Base-by-base conservation (phyloP, 2,888 invertebrate species). In the Argyresthia goedartella region DNA sequence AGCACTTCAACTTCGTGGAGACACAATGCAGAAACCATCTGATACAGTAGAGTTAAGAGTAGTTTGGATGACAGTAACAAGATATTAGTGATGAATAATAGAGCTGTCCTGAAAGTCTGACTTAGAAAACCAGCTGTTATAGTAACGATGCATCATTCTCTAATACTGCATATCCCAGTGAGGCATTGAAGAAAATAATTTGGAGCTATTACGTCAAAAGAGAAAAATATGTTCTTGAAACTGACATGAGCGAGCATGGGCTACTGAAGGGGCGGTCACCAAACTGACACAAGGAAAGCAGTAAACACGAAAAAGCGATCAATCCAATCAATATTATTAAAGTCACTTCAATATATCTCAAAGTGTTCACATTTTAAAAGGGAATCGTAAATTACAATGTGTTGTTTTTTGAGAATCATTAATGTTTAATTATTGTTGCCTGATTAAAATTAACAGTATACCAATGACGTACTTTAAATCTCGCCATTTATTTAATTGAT, bases 231-330 rank as follows among this genome's bases (percentile, higher is more conserved):
- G 73, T 76, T 72, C 64, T 77, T 73, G 76, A 53, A 50, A 52
- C 15, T 50, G 50, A 76, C 69, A 82, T 81, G 86, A 84, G 78
- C 84, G 86, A 86, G 85, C 87, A 85, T 84, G 84, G 86, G 76
- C 87, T 87, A 87, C 85, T 68, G 68, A 77, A n/a, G 82, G 86
- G 81, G 77, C 77, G 82, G 84, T 86, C 86, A 86, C 78, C 85
- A 87, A 87, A 84, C 86, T 82, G 86, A 88, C 88, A 88, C 88
- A 88, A 88, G 88, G 82, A 88, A 88, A 88, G 88, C 88, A 80
- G 81, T 87, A 87, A 81, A 88, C 87, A 88, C 86, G 88, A 87
- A 81, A 81, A 85, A 88, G 88, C 88, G 87, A 77, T 88, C 87
- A 87, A 87, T 87, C 87, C 86, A 86, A 86, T 87, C 86, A 85